phyloP scores from a whole-genome alignment of 2,888 invertebrate species.

The Drosophila nr. perissopoda region DNA sequence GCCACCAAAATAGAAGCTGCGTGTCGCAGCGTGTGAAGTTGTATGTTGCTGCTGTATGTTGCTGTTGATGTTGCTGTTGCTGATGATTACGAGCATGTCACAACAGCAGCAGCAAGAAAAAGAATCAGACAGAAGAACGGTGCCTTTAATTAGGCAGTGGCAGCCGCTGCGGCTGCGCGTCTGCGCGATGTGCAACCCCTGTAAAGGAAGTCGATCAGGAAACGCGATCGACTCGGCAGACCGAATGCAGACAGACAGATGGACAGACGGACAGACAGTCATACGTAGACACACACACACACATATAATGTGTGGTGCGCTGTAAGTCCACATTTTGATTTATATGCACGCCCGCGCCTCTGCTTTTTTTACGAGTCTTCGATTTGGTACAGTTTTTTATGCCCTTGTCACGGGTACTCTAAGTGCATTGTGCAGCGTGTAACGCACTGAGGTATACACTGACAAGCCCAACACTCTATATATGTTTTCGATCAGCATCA shows the following conservation, averaged over 20 bases:
- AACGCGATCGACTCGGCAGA: constrained; percentile 23
- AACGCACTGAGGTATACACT: not conserved
- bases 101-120: constrained; percentile 30
- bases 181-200: constrained; percentile 53
- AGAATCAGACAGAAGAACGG: constrained; percentile 7
- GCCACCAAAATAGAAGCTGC: constrained; percentile 36
- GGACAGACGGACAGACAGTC: not conserved
- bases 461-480: not conserved
- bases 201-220: constrained; percentile 45
- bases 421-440: not conserved
- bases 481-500: not conserved
- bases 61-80: constrained; percentile 12
- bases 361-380: constrained; percentile 41
- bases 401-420: not conserved
- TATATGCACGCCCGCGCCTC: constrained; percentile 84
- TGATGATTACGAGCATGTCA: constrained; percentile 39
- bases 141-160: constrained; percentile 49
- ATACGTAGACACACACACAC: not conserved
- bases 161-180: constrained; percentile 37
- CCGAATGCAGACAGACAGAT: not conserved
- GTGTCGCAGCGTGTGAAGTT: constrained; percentile 47
- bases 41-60: constrained; percentile 17
- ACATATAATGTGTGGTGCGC: constrained; percentile 22
- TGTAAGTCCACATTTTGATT: constrained; percentile 83
- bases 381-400: constrained; percentile 36